Percentiles rank a stretch among this genome's conserved stretches.
phyloP scores from a whole-genome alignment of 1,140 invertebrate genomes.

The Colletes latitarsis region DNA sequence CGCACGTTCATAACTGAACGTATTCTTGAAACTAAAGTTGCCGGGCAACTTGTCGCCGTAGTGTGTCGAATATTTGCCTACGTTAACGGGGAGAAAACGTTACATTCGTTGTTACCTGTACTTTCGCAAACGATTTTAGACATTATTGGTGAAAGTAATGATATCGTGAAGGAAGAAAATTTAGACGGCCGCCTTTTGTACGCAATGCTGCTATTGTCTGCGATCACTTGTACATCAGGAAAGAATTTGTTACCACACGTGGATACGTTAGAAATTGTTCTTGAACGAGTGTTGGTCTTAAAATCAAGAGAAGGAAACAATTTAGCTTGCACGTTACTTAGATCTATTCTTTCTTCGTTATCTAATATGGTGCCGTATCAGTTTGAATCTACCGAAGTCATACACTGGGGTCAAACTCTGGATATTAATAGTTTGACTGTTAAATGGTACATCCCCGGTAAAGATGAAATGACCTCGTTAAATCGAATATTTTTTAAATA shows the following conservation, averaged over 20 bases:
- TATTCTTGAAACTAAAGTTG: slow-evolving; percentile 91
- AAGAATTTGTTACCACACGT: slow-evolving; percentile 84
- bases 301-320: slow-evolving; percentile 84
- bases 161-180: slow-evolving; percentile 86
- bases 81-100: slow-evolving; percentile 84
- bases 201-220: slow-evolving; percentile 88
- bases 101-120: slow-evolving; percentile 88
- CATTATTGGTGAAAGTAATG: slow-evolving; percentile 82
- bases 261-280: slow-evolving; percentile 82
- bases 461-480: slow-evolving; percentile 86
- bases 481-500: slow-evolving; percentile 86
- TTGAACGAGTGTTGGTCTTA: slow-evolving; percentile 85
- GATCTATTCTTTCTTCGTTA: slow-evolving; percentile 82
- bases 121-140: slow-evolving; percentile 84
- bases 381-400: slow-evolving; percentile 85
- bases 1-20: slow-evolving; percentile 87
- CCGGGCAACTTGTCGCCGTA: slow-evolving; percentile 87
- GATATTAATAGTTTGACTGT: slow-evolving; percentile 86
- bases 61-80: slow-evolving; percentile 86
- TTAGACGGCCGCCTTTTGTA: slow-evolving; percentile 91
- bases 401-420: slow-evolving; percentile 90
- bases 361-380: slow-evolving; percentile 85
- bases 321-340: slow-evolving; percentile 81
- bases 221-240: slow-evolving; percentile 86
- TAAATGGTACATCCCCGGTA: slow-evolving; percentile 89